Base-by-base conservation (phyloP, 2,797 vertebrate species). In the Cottoperca gobio region DNA sequence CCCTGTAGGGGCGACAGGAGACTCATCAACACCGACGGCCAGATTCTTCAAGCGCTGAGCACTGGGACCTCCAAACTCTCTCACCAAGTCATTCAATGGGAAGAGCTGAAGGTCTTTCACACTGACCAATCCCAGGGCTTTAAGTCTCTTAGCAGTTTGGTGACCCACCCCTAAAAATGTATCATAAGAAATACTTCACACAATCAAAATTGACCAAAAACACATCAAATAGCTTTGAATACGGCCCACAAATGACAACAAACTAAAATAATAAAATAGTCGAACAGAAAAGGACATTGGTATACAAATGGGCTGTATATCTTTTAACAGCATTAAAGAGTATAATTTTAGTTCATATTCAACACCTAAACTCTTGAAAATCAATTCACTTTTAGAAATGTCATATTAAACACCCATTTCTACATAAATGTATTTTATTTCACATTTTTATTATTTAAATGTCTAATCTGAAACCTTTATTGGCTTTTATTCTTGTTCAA, bases 1-100 rank as follows among this genome's bases (percentile, higher is more conserved):
- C 23, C 97, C 95, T 1, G 94, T 93, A 0, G 96, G 94, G 1
- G 86, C 92, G 31, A 99, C 96, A 2, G 94, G 93, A 14, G 95
- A 95, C 24, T 94, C 87, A 43, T 99, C 97, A 23, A 95, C 87
- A 50, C 97, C 97, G 0, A 92, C 85, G 54, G 94, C 92, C 64
- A 99, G 95, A 73, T 93, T 96, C 73, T 95, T 96, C 45, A 99
- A 84, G 40, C 94, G 95, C 74, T 94, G 95, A 78, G 95, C 96
- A 13, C 64, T 31, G 12, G 84, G 45, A 39, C 76, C 83, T 33
- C 97, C 97, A 12, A 98, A 91, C 76, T 97, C 96, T 73, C 78
- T 95, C 64, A 89, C 94, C 62, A 99, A 70, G 4, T 89, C 57
- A 26, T 88, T 79, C 70, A 94, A 5, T 0, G 97, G 89, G 76